Evolutionary conservation across 2,888 invertebrate genomes (phyloP), one percentile per base, ranked within the genome.

Genomic region (Sarcophaga variegata): DNA sequence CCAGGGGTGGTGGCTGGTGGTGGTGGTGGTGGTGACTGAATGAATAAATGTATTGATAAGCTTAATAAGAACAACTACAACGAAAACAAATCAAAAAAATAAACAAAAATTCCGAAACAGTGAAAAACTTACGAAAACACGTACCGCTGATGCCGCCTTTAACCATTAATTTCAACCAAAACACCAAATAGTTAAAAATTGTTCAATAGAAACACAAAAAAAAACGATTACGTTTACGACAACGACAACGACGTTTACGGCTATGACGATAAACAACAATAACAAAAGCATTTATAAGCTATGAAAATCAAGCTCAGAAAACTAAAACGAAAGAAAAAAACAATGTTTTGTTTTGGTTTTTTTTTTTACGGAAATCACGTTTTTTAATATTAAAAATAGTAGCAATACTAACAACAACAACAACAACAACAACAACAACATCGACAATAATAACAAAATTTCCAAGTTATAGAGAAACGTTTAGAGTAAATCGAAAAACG

Each of bases 281-380:
- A 54, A 17, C 54, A 17, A 54, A 54, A 54, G 54, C 54, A 17
- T 54, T 54, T 60, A 81, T 60, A 59, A 69, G 76, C 49, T 37
- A n/a, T 64, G 72, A 22, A 14, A 76, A 67, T 54, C 25, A 67
- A 47, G 47, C 17, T 45, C 60, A 66, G 54, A 45, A 77, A 60
- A 67, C 27, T 60, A 4, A 67, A 59, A 62, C 3, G 20, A 49
- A 69, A 14, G 11, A 6, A 10, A n/a, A 60, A 0, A 72, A 63
- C 37, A 62, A 80, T 25, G 10, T 37, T 37, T 37, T 37, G 37
- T 8, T 4, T 17, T 54, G 20, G 20, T 20, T 20, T 0, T 5
- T 47, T 63, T 77, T 54, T 59, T 83, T 76, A 81, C 83, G 87
- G 87, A 87, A 84, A 87, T 87, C 87, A 87, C 87, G 87, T 84